Evolutionary conservation across 2,888 invertebrate genomes (phyloP).

Genomic region (Tethea ocularis): DNA sequence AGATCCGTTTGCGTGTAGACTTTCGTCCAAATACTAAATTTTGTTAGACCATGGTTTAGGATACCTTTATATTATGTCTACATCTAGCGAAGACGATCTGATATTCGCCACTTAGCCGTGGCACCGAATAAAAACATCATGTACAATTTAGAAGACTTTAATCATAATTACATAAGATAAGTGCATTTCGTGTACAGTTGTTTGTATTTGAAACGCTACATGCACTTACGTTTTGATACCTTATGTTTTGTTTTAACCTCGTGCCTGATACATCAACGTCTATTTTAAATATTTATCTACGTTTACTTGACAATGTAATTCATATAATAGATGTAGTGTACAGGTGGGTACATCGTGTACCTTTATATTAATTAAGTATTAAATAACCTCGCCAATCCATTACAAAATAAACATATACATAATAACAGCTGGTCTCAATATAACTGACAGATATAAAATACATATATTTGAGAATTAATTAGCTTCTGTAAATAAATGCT

Average conservation of each 20-base stretch:
- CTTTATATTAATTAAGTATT: background rate
- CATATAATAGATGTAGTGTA: background rate
- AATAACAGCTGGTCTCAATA: background rate
- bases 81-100: too few species aligned
- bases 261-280: background rate
- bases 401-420: background rate
- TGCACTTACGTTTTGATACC: background rate
- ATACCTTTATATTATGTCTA: too few species aligned
- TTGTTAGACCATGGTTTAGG: too few species aligned
- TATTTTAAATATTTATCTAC: background rate
- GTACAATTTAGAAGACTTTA: conserved; percentile 8
- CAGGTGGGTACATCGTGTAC: background rate
- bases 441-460: background rate
- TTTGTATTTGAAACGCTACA: background rate
- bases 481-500: background rate
- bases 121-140: background rate
- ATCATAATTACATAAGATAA: conserved; percentile 7
- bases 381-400: background rate
- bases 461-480: background rate
- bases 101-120: too few species aligned
- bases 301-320: background rate
- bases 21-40: too few species aligned
- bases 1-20: too few species aligned
- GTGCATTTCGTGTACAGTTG: background rate
- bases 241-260: background rate